Percentiles rank a stretch among this genome's conserved stretches.
Evolutionary conservation across 2,797 vertebrate genomes (phyloP).

Genomic region (Australoheros facetus): DNA sequence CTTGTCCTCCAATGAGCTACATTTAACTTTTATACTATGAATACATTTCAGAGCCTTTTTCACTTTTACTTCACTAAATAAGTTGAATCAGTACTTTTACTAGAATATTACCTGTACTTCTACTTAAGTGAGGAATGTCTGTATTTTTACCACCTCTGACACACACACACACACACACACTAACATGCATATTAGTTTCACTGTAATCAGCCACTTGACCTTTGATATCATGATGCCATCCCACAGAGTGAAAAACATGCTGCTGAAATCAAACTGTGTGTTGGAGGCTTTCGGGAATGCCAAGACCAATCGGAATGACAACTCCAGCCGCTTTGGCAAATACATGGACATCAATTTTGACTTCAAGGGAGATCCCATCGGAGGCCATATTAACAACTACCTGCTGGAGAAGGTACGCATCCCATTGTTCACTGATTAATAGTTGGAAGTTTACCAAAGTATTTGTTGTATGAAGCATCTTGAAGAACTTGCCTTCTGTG

Average conservation of each 20-base stretch:
- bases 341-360: conserved; percentile 99
- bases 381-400: conserved; percentile 98
- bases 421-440: not conserved
- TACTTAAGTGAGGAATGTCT: not conserved
- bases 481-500: not conserved
- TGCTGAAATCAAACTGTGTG: conserved; percentile 98
- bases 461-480: not conserved
- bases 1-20: not conserved
- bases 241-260: conserved; percentile 94
- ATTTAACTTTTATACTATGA: accelerated
- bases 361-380: conserved; percentile 98
- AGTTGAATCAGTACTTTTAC: not conserved
- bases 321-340: conserved; percentile 98
- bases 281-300: conserved; percentile 98
- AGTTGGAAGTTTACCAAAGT: not conserved
- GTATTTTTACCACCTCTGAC: not conserved
- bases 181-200: not conserved
- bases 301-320: conserved; percentile 98
- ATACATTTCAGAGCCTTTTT: not conserved
- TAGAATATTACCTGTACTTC: not conserved
- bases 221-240: not conserved
- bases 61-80: not conserved
- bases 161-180: not conserved
- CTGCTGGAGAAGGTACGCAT: conserved; percentile 92
- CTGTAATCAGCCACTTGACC: not conserved